phyloP scores from a whole-genome alignment of 2,797 vertebrate genomes.

The Poeciliopsis infans region DNA sequence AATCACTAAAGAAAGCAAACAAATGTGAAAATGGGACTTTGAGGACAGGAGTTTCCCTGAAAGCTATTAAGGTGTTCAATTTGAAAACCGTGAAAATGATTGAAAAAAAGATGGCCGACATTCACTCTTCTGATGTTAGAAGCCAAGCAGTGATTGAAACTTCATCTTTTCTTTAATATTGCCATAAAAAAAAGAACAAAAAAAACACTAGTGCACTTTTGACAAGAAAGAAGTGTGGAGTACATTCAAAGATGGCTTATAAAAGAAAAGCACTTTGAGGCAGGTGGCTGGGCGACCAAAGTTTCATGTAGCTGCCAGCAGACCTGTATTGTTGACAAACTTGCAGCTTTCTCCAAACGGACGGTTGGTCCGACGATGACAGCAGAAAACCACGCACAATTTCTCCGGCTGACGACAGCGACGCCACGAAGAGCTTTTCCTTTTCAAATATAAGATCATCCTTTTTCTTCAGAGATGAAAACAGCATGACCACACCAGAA shows the following conservation, averaged over 20 bases:
- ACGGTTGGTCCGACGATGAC: constrained; percentile 18
- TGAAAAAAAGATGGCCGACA: background rate
- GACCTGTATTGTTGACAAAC: constrained; percentile 13
- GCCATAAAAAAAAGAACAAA: background rate
- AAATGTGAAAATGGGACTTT: background rate
- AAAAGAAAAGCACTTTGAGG: background rate
- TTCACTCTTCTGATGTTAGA: background rate
- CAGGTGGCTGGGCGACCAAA: background rate
- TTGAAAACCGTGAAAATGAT: background rate
- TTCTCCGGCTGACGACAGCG: constrained; percentile 41
- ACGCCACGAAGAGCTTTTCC: constrained; percentile 45
- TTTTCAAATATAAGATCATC: constrained; percentile 61
- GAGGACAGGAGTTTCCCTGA: background rate
- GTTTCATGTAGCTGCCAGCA: constrained; percentile 14
- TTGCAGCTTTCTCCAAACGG: constrained; percentile 13
- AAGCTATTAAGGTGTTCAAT: background rate
- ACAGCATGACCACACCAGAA: constrained; percentile 52
- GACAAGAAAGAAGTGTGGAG: background rate
- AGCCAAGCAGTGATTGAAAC: background rate
- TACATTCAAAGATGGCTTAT: background rate
- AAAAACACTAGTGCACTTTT: too few relatives aligned
- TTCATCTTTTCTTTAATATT: background rate
- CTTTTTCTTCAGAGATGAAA: constrained; percentile 62
- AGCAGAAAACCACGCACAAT: constrained; percentile 27
- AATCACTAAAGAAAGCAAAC: background rate